Conservation (phyloP, 1,140 invertebrate species). For the Trinorchestia longiramus region DNA sequence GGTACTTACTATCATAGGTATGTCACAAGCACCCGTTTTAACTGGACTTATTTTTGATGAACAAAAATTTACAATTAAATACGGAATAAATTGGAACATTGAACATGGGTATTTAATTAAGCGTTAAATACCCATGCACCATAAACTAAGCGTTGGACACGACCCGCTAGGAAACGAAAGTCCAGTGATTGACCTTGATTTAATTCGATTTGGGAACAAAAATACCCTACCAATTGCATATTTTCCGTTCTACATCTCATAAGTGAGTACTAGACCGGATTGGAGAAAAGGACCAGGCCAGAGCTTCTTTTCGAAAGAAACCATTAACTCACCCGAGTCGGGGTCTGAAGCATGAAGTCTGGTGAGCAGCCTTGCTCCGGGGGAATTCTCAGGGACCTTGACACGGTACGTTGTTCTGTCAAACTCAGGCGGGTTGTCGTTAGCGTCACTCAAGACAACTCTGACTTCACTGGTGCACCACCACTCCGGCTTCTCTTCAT, state of each 20-base stretch:
- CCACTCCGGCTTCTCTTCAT: background rate
- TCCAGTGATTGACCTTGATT: background rate
- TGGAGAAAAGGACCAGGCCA: too few relatives aligned
- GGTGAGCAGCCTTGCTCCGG: slow-evolving; percentile 83
- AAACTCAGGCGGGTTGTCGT: slow-evolving; percentile 94
- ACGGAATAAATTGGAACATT: too few relatives aligned
- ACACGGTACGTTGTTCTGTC: slow-evolving; percentile 71
- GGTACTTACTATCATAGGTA: too few relatives aligned
- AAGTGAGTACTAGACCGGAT: too few relatives aligned
- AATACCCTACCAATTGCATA: background rate
- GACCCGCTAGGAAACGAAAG: background rate
- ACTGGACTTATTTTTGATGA: too few relatives aligned
- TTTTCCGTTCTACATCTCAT: too few relatives aligned
- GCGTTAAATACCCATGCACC: too few relatives aligned
- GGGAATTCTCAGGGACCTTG: slow-evolving; percentile 72
- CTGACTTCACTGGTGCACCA: slow-evolving; percentile 19
- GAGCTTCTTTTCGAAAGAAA: too few relatives aligned
- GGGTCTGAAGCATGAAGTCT: slow-evolving; percentile 86
- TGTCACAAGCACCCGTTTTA: too few relatives aligned
- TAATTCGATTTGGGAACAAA: background rate
- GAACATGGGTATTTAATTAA: too few relatives aligned
- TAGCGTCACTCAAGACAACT: slow-evolving; percentile 77
- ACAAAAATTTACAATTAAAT: too few relatives aligned
- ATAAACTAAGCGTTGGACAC: background rate
- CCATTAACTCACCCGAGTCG: slow-evolving; percentile 87